phyloP scores from a whole-genome alignment of 1,140 invertebrate species.

The Plodia interpunctella region DNA sequence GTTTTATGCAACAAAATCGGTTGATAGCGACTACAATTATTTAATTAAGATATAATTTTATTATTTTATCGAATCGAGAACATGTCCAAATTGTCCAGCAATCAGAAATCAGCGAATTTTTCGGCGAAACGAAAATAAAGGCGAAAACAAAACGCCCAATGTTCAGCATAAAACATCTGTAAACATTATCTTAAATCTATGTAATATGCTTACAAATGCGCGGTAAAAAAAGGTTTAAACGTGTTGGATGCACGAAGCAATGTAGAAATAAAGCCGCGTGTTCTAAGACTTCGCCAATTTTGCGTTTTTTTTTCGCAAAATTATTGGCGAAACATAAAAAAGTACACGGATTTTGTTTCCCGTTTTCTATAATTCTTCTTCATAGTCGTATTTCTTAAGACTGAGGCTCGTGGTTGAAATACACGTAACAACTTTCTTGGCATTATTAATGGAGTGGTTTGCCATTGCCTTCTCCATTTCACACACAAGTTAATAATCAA shows the following conservation, averaged over 20 bases:
- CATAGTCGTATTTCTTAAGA: too few relatives aligned
- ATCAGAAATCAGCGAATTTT: not conserved
- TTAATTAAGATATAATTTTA: not conserved
- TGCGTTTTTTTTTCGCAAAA: too few relatives aligned
- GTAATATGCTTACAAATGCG: slow-evolving; percentile 1
- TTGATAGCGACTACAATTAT: too few relatives aligned
- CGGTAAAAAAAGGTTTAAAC: not conserved
- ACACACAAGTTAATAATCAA: too few relatives aligned
- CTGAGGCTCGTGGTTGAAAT: too few relatives aligned
- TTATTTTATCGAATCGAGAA: not conserved
- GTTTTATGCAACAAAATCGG: too few relatives aligned
- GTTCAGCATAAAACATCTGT: slow-evolving; percentile 7
- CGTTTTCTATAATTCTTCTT: too few relatives aligned
- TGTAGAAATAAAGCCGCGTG: not conserved
- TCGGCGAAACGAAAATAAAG: not conserved
- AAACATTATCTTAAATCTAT: slow-evolving; percentile 7
- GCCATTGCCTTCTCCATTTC: too few relatives aligned
- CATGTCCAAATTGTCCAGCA: not conserved
- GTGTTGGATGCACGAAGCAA: not conserved
- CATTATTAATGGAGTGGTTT: too few relatives aligned
- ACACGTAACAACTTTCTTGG: too few relatives aligned
- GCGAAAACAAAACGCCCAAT: not conserved
- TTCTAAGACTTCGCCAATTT: not conserved
- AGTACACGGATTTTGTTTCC: too few relatives aligned
- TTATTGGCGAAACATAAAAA: too few relatives aligned